Evolutionary conservation across 2,888 invertebrate genomes (phyloP), one percentile per base, ranked within the genome.

Genomic region (Cerastis leucographa): DNA sequence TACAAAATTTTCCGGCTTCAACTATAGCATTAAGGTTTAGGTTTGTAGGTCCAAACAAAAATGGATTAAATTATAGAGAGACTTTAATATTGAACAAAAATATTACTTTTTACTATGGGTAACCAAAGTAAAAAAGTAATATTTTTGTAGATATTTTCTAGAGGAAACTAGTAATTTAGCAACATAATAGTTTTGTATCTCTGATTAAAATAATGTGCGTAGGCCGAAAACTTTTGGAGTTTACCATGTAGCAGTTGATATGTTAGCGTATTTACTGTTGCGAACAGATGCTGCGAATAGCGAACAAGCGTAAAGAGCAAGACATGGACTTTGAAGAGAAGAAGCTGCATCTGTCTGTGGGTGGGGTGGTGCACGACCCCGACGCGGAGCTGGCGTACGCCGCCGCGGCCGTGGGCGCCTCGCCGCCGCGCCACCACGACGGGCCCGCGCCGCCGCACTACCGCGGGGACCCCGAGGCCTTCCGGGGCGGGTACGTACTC

Each of bases 321-420:
- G 99, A 99, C 92, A 98, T 98, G 97, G 99, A 99, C 94, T 99
- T 99, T 92, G 99, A 99, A 92, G 99, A 99, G 94, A 99, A 99
- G 95, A 98, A 99, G 93, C 98, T 99, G 97, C 99, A 99, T 92
- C 93, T 99, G 76, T 98, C 98, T 5, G 97, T 98, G 73, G 96
- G 96, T 0, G 96, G 96, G 0, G 94, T 94, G 22, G 96, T 95
- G 51, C 96, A 96, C 89, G 97, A 96, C 84, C 96, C 97, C 0
- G 96, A 96, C 85, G 96, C 96, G 3, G 96, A 96, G 89, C 90
- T 96, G 62, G 96, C 98, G 19, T 97, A 98, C 90, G 97, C 98
- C 6, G 97, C 98, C 29, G 97, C 97, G 76, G 98, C 98, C 2
- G 96, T 97, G 8, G 96, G 96, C 5, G 96, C 96, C 0, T 96